A percentile compares a stretch with the other conserved stretches of the same genome.
Conservation (phyloP, 1,140 invertebrate species). For the Heliconius hermathena region DNA sequence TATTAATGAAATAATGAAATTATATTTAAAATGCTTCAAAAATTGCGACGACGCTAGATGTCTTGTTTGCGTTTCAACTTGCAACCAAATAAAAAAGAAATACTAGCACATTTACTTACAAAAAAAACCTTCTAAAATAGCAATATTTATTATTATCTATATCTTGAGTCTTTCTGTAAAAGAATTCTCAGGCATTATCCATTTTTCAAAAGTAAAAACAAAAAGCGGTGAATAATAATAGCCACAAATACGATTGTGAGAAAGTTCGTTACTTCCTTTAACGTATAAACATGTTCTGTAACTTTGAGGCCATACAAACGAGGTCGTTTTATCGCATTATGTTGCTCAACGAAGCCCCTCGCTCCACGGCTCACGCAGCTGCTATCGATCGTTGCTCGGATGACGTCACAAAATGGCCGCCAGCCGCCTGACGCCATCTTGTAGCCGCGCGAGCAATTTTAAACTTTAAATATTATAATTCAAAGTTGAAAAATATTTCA, state of each 20-base stretch:
- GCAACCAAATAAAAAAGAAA: too few species aligned
- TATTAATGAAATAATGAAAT: too few species aligned
- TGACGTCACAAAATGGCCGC: constrained; percentile 39
- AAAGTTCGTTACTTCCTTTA: constrained; percentile 47
- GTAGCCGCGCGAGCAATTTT: background rate
- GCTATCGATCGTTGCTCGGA: constrained; percentile 36
- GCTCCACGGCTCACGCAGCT: constrained; percentile 33
- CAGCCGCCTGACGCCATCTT: constrained; percentile 38
- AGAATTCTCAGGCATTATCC: background rate
- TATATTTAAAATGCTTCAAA: too few species aligned
- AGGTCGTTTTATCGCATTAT: constrained; percentile 38
- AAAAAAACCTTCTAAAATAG: too few species aligned
- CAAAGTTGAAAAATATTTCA: background rate
- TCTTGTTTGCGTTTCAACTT: too few species aligned
- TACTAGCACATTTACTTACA: too few species aligned
- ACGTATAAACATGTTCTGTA: constrained; percentile 18
- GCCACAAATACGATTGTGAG: constrained; percentile 31
- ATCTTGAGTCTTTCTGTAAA: too few species aligned
- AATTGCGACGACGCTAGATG: too few species aligned
- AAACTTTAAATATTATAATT: background rate
- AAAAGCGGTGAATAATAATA: background rate
- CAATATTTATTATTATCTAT: too few species aligned
- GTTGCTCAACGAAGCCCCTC: constrained; percentile 29
- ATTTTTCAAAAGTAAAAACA: too few species aligned
- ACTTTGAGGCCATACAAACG: constrained; percentile 34